Base-by-base conservation (phyloP, 1,140 invertebrate genomes). In the Zaprionus nigranus region DNA sequence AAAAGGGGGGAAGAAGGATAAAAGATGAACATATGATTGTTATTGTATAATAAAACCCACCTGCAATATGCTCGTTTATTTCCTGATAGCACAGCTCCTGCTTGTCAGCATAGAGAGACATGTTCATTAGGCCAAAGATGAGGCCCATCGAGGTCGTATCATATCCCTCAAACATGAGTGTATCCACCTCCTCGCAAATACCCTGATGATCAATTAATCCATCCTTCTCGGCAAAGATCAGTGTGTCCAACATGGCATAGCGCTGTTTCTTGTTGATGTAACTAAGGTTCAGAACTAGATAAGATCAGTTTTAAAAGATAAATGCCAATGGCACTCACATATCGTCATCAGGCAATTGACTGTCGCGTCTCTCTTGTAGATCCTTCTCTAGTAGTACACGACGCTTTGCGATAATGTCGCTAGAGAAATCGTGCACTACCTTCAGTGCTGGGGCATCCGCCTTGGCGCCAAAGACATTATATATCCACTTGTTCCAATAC, bases 151-250 rank as follows among this genome's bases (percentile, higher is more conserved):
- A 94, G 2, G 96, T 96, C 20, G 97, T 97, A 81, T 97, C 97
- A 79, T 96, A 96, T 1, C 94, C 94, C 79, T 95, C 96, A 93
- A 97, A 97, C 94, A 97, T 96, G 65, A 97, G 97, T 0, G 96
- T 97, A 84, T 97, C 96, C 4, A 97, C 96, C 94, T 97, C 96
- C 83, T 97, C 96, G 76, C 95, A 94, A 49, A 98, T 96, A 63
- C 96, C 96, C 43, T 93, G 69, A 72, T 96, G 93, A 64, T 94
- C 95, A 43, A 95, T 94, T 1, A 83, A 93, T 17, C 93, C 91
- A 54, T 94, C 88, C 26, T 93, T 93, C 57, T 94, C 94, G 12
- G 94, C 94, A 79, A 94, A 92, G 6, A 97, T 93, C 2, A 97
- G 71, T 26, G 97, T 93, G 93, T 98, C 97, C 43, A 98, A 91